Base-by-base conservation (phyloP, 2,888 invertebrate species). In the Lycaena phlaeas region DNA sequence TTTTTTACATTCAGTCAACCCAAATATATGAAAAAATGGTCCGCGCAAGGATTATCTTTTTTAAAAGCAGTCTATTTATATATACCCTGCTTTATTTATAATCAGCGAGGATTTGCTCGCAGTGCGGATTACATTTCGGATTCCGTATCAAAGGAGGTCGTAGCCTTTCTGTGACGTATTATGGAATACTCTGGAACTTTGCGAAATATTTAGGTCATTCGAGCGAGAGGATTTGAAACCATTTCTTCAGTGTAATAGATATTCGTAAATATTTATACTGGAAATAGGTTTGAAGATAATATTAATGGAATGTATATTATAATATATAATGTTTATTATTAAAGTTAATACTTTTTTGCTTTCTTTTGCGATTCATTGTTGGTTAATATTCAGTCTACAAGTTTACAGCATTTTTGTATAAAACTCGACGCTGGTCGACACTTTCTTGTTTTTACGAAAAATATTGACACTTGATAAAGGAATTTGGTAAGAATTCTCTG, bases 81-180 rank as follows among this genome's bases (percentile, higher is more conserved):
- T 31, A 31, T 25, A 25, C 30, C 15, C 17, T 25, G 11, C 40
- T 15, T 26, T 40, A 38, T 38, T 31, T 40, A 31, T 40, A 40
- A 40, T 40, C 40, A 25, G 36, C 14, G 15, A 25, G 31, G 40
- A 15, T 31, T 31, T 17, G n/a, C 31, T 11, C 31, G 26, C 36
- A 36, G 36, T 36, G 14, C 14, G 27, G 40, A 40, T 40, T 40
- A 40, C 40, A 40, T 40, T 31, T 26, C 22, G 31, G 26, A 40
- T 30, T 31, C 40, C 25, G 15, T 15, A 12, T 29, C 14, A 17
- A 38, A 27, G 37, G 37, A 12, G 27, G 27, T 17, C 27, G 15
- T 30, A 38, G 28, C 28, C 38, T 38, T 27, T 28, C 15, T 14
- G 36, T 25, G 22, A 36, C 36, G 27, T 17, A 14, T 26, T 29